Conservation (phyloP, 2,113 vertebrate genomes). For the Tragelaphus strepsiceros region DNA sequence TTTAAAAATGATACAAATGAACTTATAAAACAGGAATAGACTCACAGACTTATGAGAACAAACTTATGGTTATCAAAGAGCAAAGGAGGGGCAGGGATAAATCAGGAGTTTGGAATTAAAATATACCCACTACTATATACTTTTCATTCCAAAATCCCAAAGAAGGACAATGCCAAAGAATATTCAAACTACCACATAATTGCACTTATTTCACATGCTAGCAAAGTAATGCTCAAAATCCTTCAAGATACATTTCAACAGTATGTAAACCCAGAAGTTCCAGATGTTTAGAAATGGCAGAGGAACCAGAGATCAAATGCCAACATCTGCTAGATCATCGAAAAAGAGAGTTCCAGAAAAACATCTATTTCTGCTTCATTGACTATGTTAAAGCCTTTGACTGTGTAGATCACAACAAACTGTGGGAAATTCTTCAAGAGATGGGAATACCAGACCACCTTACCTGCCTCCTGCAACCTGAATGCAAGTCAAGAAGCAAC, state of each 20-base stretch:
- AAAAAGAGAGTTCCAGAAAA: background rate
- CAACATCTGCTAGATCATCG: background rate
- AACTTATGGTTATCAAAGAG: background rate
- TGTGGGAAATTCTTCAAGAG: background rate
- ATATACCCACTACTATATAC: background rate
- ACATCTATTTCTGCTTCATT: background rate
- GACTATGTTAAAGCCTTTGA: background rate
- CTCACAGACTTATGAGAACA: background rate
- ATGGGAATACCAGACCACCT: background rate
- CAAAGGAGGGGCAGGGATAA: background rate
- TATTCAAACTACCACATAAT: background rate
- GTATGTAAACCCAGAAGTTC: background rate
- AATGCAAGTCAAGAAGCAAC: background rate
- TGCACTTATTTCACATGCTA: background rate
- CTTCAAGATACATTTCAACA: background rate
- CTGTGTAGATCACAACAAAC: background rate
- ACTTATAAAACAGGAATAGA: background rate
- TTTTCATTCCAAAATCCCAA: background rate
- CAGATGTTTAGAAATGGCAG: background rate
- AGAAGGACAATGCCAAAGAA: background rate
- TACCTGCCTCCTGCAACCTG: background rate
- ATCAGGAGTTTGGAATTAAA: background rate
- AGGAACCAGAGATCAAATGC: background rate
- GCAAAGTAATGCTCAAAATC: background rate
- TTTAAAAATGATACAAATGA: background rate